These are phyloP conservation scores for Drosophila differens DNA, from an alignment of 2,888 invertebrate species.

Conservation along the genomic window DNA sequence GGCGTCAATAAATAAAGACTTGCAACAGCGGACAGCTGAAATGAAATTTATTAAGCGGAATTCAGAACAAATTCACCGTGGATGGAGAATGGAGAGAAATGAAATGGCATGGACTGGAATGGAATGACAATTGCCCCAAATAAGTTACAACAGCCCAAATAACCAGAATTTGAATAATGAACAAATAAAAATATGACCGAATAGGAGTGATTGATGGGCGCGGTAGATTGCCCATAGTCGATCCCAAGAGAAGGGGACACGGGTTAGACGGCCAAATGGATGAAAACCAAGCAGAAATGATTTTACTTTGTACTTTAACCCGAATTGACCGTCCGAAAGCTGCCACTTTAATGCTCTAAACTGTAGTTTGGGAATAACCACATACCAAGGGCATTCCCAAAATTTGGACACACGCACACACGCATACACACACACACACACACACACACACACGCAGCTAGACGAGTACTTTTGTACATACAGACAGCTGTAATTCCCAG, in stretches of 20 bases:
- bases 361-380: constrained; percentile 47
- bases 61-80: constrained; percentile 23
- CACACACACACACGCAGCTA: not conserved
- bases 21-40: constrained; percentile 12
- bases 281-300: constrained; percentile 1
- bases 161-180: constrained; percentile 42
- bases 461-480: constrained; percentile 1
- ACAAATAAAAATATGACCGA: constrained; percentile 37
- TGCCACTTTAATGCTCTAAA: constrained; percentile 36
- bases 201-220: constrained; percentile 17
- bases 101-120: constrained; percentile 1
- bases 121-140: constrained; percentile 37
- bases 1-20: constrained; percentile 37
- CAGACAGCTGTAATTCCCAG: constrained; percentile 26
- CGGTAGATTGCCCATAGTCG: constrained; percentile 25
- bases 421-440: not conserved
- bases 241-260: not conserved
- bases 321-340: constrained; percentile 26
- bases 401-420: constrained; percentile 16
- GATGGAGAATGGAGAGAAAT: not conserved
- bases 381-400: constrained; percentile 25
- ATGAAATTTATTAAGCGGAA: constrained; percentile 45
- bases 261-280: constrained; percentile 18
- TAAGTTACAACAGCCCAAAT: constrained; percentile 24
- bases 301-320: constrained; percentile 27